Percentiles rank a stretch among this genome's conserved stretches.
Conservation (phyloP, 2,888 invertebrate species). For the Keiferia lycopersicella region DNA sequence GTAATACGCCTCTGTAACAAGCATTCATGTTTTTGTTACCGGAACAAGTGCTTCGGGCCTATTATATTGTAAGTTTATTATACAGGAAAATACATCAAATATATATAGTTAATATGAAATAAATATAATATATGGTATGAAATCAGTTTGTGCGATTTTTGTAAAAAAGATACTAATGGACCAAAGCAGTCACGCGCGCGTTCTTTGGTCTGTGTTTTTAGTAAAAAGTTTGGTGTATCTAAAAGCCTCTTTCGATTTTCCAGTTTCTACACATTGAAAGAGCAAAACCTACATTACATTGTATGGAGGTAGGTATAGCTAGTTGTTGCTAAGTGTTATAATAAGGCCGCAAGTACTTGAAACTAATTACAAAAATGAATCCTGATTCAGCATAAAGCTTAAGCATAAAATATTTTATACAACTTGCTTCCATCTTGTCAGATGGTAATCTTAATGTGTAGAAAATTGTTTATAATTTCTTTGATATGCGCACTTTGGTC, state of each 20-base stretch:
- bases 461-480: conserved; percentile 17
- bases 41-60: too few relatives aligned
- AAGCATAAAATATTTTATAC: conserved; percentile 8
- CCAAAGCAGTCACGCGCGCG: too few relatives aligned
- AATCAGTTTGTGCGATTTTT: too few relatives aligned
- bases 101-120: too few relatives aligned
- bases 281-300: not conserved
- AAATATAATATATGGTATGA: too few relatives aligned
- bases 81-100: too few relatives aligned
- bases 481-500: conserved; percentile 16
- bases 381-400: conserved; percentile 18
- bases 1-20: not conserved
- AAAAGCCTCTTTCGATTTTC: too few relatives aligned
- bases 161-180: too few relatives aligned
- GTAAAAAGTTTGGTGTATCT: too few relatives aligned
- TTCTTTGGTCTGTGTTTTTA: too few relatives aligned
- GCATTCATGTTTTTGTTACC: not conserved
- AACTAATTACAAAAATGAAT: conserved; percentile 4
- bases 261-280: not conserved
- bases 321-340: not conserved
- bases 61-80: too few relatives aligned
- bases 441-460: conserved; percentile 11
- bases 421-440: conserved; percentile 5
- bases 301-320: not conserved
- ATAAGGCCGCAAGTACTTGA: not conserved